Base-by-base conservation (phyloP, 2,888 invertebrate species). In the Druceiella hillmani region DNA sequence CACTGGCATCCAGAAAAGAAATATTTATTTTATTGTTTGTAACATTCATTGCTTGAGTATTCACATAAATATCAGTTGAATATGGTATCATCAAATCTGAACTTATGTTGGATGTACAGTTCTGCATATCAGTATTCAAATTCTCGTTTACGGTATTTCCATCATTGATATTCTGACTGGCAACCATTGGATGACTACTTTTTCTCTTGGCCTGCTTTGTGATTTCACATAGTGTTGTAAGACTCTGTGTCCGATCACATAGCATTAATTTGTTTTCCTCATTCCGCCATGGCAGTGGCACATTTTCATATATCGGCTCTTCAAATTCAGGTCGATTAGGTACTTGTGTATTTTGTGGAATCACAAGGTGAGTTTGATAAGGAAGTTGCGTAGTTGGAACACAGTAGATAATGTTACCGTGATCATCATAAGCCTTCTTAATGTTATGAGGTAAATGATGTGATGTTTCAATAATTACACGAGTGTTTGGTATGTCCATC, bases 241-340 rank as follows among this genome's bases (percentile, higher is more conserved):
- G 71, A 48, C 84, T 84, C 20, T 81, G 81, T 3, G 84, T 80
- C 20, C 79, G 59, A 30, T 67, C 64, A n/a, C 70, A 52, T 54
- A 60, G 59, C 3, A 54, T 52, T 1, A 53, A 44, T 22, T 58
- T 58, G 2, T 33, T 44, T 44, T 4, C 17, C 5, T 66, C 66
- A 44, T 55, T 62, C 28, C 74, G 75, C 79, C 81, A 82, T 0
- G 83, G 80, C 16, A 83, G 55, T 1, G 85, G 86, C 4, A 87
- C 83, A 57, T 87, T 87, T 54, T 87, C 87, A 57, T 87, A 87
- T 45, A 87, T 87, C 1, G 87, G 87, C 54, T 87, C 87, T 9
- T 78, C 69, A 0, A 75, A 62, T 40, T 72, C 66, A 36, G 37
- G 55, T 20, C 57, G 36, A 24, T 62, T 58, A 4, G 59, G 55